Evolutionary conservation across 2,888 invertebrate species (phyloP).

Genomic region (Tuberolachnus salignus): DNA sequence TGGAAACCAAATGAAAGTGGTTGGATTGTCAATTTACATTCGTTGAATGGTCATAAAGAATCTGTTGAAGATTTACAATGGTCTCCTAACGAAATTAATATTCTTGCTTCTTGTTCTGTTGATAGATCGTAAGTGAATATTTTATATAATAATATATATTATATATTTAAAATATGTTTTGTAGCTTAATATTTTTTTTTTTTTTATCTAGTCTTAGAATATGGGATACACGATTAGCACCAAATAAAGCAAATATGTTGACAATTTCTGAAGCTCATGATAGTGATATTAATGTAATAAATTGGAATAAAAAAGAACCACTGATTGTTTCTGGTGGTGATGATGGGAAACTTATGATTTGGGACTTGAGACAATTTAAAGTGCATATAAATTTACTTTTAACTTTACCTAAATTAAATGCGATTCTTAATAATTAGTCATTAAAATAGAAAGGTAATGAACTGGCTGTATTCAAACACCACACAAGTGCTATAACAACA

Average conservation of each 20-base stretch:
- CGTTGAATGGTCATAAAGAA: slow-evolving; percentile 83
- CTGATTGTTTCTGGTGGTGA: slow-evolving; percentile 95
- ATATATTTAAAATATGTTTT: background rate
- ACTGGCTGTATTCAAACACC: slow-evolving; percentile 94
- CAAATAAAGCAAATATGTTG: slow-evolving; percentile 89
- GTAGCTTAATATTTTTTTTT: background rate
- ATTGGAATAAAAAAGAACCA: slow-evolving; percentile 92
- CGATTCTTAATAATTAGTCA: background rate
- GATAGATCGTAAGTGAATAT: slow-evolving; percentile 71
- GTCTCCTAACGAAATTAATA: slow-evolving; percentile 92
- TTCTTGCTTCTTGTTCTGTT: slow-evolving; percentile 86
- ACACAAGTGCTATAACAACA: slow-evolving; percentile 89
- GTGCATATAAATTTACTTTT: slow-evolving; percentile 46
- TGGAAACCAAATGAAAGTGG: slow-evolving; percentile 81
- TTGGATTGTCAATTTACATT: slow-evolving; percentile 91
- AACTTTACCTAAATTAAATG: too few species aligned
- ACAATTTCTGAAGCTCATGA: slow-evolving; percentile 84
- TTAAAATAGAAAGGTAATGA: slow-evolving; percentile 68
- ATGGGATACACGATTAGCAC: slow-evolving; percentile 91
- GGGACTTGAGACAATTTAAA: slow-evolving; percentile 88
- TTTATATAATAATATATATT: slow-evolving; percentile 26
- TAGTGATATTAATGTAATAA: slow-evolving; percentile 94
- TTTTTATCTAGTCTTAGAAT: slow-evolving; percentile 74
- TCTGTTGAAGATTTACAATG: slow-evolving; percentile 99
- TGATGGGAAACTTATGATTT: slow-evolving; percentile 90